These are phyloP conservation scores for Lepidostoma basale DNA, from an alignment of 1,140 invertebrate species.

Conservation along the genomic window DNA sequence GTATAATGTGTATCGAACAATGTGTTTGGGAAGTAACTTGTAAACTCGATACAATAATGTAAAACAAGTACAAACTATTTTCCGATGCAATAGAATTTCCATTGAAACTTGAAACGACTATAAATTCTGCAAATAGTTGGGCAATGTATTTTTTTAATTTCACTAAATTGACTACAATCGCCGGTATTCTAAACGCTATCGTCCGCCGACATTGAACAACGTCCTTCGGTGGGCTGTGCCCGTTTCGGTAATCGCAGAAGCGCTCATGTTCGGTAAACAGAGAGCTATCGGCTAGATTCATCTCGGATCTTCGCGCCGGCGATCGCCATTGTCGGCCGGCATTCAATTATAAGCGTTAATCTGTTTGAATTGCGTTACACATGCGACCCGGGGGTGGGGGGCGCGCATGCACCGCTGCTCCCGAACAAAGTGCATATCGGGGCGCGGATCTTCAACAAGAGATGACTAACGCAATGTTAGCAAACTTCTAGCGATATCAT, in stretches of 20 bases:
- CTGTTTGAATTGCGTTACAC: constrained; percentile 18
- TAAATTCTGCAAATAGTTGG: no score
- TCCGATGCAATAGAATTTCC: no score
- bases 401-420: constrained; percentile 12
- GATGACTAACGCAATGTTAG: constrained; percentile 18
- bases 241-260: background rate
- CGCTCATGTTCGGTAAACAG: constrained; percentile 1
- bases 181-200: background rate
- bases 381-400: background rate
- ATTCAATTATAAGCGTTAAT: constrained; percentile 26
- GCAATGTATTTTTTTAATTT: background rate
- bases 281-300: constrained; percentile 4
- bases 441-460: background rate
- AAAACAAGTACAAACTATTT: no score
- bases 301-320: constrained; percentile 1
- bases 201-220: constrained; percentile 13
- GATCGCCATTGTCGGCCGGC: background rate
- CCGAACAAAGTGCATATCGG: constrained; percentile 27
- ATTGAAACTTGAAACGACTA: no score
- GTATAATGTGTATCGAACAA: no score
- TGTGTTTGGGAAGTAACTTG: no score
- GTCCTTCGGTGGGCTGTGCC: constrained; percentile 13
- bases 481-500: no score
- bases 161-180: background rate
- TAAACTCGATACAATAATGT: no score